A percentile compares a stretch with the other conserved stretches of the same genome.
Conservation (phyloP, 30 jellyfish, hydroid and myxozoan species). For the Cassiopea xamachana region DNA sequence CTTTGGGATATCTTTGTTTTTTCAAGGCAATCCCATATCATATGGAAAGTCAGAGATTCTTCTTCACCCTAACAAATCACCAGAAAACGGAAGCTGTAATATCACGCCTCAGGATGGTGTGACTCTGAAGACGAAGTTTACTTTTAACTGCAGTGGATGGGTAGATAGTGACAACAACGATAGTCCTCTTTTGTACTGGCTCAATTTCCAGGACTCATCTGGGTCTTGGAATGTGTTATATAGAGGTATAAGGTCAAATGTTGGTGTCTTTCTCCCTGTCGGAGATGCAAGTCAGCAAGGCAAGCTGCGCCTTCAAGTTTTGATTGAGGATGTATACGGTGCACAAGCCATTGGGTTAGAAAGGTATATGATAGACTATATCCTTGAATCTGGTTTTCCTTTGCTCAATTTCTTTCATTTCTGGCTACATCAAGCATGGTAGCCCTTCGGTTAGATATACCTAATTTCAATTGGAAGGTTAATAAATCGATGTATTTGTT, state of each 20-base stretch:
- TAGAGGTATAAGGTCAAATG: slow-evolving; percentile 75
- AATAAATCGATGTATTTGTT: no score
- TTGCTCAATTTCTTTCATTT: neutral
- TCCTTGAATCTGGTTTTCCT: neutral
- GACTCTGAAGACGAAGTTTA: slow-evolving; percentile 68
- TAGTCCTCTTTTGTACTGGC: slow-evolving; percentile 75
- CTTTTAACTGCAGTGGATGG: slow-evolving; percentile 73
- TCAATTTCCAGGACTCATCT: slow-evolving; percentile 30
- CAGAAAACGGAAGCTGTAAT: slow-evolving; percentile 81
- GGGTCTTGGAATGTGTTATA: slow-evolving; percentile 55
- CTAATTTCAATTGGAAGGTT: no score
- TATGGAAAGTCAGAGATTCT: slow-evolving; percentile 2
- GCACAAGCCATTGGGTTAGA: slow-evolving; percentile 72
- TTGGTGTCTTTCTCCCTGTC: slow-evolving; percentile 47
- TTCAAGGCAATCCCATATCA: neutral
- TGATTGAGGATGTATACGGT: slow-evolving; percentile 87
- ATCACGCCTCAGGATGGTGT: slow-evolving; percentile 71
- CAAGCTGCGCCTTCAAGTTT: slow-evolving; percentile 43
- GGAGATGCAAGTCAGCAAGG: slow-evolving; percentile 31
- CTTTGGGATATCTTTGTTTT: neutral
- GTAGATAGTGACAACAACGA: slow-evolving; percentile 74
- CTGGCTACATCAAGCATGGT: no score
- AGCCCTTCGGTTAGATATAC: no score
- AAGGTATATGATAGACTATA: slow-evolving; percentile 38
- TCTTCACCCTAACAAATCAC: slow-evolving; percentile 68